phyloP scores from a whole-genome alignment of 1,140 invertebrate genomes.

The Lanistes nyassanus region DNA sequence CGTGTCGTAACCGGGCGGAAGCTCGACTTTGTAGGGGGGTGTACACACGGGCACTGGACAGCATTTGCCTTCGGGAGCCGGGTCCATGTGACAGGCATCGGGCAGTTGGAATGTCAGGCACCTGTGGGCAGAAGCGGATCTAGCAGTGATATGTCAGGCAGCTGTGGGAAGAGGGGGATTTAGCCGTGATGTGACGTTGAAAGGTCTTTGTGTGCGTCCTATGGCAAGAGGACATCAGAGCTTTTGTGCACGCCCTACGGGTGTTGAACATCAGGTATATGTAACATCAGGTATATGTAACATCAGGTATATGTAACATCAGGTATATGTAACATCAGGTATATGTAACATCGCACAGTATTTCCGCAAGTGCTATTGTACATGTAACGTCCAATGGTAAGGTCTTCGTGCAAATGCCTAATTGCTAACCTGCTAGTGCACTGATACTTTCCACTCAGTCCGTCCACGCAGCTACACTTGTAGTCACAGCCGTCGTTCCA shows the following conservation, averaged over 20 bases:
- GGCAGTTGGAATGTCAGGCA: slow-evolving; percentile 43
- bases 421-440: slow-evolving; percentile 27
- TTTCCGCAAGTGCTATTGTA: background rate
- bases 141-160: no score
- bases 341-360: background rate
- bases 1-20: slow-evolving; percentile 34
- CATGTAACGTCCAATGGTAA: background rate
- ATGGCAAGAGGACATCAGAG: no score
- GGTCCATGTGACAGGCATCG: slow-evolving; percentile 33
- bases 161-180: no score
- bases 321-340: background rate
- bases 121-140: slow-evolving; percentile 13
- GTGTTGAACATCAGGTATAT: background rate
- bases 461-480: slow-evolving; percentile 37
- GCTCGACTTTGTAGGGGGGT: slow-evolving; percentile 27
- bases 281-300: background rate
- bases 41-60: slow-evolving; percentile 40
- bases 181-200: background rate
- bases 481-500: slow-evolving; percentile 42
- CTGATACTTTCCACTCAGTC: slow-evolving; percentile 26
- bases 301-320: background rate
- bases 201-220: background rate
- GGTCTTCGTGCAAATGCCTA: no score
- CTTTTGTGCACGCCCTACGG: background rate
- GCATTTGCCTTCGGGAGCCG: slow-evolving; percentile 39